phyloP scores from a whole-genome alignment of 2,113 vertebrate genomes.

The Hystrix cristata region DNA sequence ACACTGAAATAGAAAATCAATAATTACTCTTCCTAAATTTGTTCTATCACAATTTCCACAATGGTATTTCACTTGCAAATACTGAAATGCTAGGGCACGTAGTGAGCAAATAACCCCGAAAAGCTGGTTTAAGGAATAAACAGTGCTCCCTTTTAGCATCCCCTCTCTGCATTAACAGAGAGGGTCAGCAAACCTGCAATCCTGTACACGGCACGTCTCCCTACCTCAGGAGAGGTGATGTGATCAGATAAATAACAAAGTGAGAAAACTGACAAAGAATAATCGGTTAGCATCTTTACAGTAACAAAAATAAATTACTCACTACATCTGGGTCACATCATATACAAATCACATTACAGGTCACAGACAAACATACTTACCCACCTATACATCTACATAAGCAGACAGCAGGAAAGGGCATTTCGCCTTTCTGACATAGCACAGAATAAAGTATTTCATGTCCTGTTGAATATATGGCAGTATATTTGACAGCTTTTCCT shows the following conservation, averaged over 20 bases:
- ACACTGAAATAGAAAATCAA: background rate
- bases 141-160: background rate
- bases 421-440: background rate
- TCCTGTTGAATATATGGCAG: conserved; percentile 23
- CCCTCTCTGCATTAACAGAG: background rate
- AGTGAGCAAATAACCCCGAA: conserved; percentile 9
- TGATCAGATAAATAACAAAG: background rate
- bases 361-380: background rate
- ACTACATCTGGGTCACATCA: background rate
- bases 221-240: background rate
- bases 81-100: background rate
- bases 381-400: background rate
- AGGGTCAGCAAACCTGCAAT: background rate
- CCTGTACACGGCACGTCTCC: background rate
- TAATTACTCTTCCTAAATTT: background rate
- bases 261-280: background rate
- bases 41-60: background rate
- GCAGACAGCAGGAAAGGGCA: background rate
- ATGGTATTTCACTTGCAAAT: background rate
- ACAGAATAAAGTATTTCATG: background rate
- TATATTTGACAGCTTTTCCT: conserved; percentile 33
- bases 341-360: background rate
- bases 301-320: background rate
- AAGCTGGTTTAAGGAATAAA: background rate
- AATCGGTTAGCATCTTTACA: background rate